Evolutionary conservation across 2,797 vertebrate species (phyloP).

Genomic region (Periophthalmus magnuspinnatus): DNA sequence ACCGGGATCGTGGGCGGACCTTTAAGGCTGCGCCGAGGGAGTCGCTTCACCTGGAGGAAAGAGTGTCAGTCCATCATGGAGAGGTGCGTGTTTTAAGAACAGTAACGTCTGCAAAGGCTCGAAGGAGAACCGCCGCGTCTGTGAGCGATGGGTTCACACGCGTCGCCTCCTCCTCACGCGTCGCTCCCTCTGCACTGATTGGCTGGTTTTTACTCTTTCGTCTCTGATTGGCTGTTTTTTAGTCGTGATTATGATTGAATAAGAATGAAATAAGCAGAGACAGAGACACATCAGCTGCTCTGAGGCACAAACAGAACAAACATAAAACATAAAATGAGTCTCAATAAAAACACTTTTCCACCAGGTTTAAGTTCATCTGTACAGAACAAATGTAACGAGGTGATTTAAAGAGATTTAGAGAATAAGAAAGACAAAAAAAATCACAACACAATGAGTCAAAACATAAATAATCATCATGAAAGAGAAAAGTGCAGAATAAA

Average conservation of each 20-base stretch:
- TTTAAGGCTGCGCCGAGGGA: constrained; percentile 80
- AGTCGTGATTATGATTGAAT: background rate
- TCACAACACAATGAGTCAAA: no score
- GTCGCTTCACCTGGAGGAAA: constrained; percentile 86
- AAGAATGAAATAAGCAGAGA: background rate
- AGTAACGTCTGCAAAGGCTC: background rate
- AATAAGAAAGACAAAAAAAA: no score
- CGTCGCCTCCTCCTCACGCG: background rate
- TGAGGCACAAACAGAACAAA: no score
- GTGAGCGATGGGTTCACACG: background rate
- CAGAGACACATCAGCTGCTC: no score
- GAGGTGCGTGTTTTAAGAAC: constrained; percentile 60
- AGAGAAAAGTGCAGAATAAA: no score
- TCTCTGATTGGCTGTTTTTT: background rate
- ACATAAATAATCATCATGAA: no score
- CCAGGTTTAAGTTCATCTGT: no score
- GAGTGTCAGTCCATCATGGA: constrained; percentile 87
- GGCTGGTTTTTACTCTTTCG: background rate
- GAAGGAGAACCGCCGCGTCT: background rate
- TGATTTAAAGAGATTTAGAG: no score
- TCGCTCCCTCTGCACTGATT: background rate
- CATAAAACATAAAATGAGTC: no score
- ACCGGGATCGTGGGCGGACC: constrained; percentile 69
- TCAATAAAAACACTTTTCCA: no score
- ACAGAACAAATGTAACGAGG: no score